Conservation (phyloP, 1,140 invertebrate genomes). For the Drosophila neocordata region DNA sequence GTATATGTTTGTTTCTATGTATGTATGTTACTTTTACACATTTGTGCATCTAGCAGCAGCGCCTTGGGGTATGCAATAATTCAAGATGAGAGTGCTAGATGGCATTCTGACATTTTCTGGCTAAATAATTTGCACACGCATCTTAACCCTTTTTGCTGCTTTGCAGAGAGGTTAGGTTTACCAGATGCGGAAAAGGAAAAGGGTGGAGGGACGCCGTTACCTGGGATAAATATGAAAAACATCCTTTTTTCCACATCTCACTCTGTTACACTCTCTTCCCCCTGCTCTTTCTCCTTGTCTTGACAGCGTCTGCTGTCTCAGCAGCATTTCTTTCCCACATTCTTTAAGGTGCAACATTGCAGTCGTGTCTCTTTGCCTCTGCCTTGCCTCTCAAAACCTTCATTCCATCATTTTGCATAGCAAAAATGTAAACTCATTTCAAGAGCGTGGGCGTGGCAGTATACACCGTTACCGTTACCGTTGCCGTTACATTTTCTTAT, state of each 20-base stretch:
- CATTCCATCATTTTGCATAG: constrained; percentile 61
- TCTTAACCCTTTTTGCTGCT: constrained; percentile 64
- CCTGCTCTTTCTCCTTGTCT: not conserved
- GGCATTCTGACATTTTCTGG: constrained; percentile 74
- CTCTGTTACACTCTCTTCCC: too few relatives aligned
- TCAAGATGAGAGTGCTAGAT: constrained; percentile 49
- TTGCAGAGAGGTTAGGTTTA: too few relatives aligned
- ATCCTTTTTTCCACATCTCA: constrained; percentile 37
- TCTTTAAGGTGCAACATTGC: constrained; percentile 78
- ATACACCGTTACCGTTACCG: constrained; percentile 28
- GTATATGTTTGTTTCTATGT: too few relatives aligned
- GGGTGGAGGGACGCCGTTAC: too few relatives aligned
- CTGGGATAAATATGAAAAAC: constrained; percentile 76
- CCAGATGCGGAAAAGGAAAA: constrained; percentile 22
- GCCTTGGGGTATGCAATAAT: constrained; percentile 60
- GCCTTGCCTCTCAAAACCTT: not conserved
- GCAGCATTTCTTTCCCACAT: constrained; percentile 67
- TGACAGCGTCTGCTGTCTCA: constrained; percentile 64
- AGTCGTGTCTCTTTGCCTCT: constrained; percentile 30
- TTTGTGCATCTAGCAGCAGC: constrained; percentile 8
- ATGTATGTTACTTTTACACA: not conserved
- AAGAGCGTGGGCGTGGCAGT: constrained; percentile 73
- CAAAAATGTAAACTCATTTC: constrained; percentile 80
- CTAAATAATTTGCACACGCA: constrained; percentile 77
- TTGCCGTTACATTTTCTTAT: constrained; percentile 7